Evolutionary conservation across 2,888 invertebrate genomes (phyloP).

Genomic region (Dynastes grantii): DNA sequence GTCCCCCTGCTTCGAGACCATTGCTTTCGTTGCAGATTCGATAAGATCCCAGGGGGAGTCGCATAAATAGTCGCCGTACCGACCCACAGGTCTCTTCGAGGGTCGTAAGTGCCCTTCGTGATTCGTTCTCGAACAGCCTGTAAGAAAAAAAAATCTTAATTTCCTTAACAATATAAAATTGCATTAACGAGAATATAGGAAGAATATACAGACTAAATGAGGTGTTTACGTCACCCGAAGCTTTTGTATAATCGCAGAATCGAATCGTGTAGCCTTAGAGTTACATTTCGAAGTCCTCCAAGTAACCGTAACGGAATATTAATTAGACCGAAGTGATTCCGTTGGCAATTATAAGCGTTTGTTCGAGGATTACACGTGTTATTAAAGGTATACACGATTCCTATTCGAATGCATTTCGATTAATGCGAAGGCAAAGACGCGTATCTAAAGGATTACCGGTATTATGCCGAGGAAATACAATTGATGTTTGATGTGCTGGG

Average conservation of each 20-base stretch:
- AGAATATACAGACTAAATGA: neutral
- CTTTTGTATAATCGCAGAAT: too few relatives aligned
- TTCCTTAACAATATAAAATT: neutral
- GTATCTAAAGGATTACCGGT: neutral
- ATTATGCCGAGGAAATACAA: neutral
- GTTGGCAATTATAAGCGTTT: too few relatives aligned
- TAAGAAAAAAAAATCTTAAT: neutral
- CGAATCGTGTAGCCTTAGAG: too few relatives aligned
- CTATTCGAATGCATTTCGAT: neutral
- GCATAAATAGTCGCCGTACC: constrained; percentile 86
- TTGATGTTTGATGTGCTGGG: neutral
- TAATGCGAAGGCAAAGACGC: neutral
- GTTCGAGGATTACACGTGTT: too few relatives aligned
- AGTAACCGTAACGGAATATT: too few relatives aligned
- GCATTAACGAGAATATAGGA: neutral
- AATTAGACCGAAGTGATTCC: too few relatives aligned
- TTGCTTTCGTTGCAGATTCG: constrained; percentile 89
- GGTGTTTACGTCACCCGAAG: neutral
- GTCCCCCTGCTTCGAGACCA: constrained; percentile 88
- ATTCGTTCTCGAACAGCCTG: constrained; percentile 68
- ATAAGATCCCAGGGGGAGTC: constrained; percentile 93
- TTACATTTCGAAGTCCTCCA: too few relatives aligned
- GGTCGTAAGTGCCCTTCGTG: constrained; percentile 67
- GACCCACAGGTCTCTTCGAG: constrained; percentile 78
- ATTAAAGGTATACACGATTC: too few relatives aligned